Evolutionary conservation across 37 sponge, comb jelly and placozoan genomes (phyloP).

Genomic region (Agelas oroides): DNA sequence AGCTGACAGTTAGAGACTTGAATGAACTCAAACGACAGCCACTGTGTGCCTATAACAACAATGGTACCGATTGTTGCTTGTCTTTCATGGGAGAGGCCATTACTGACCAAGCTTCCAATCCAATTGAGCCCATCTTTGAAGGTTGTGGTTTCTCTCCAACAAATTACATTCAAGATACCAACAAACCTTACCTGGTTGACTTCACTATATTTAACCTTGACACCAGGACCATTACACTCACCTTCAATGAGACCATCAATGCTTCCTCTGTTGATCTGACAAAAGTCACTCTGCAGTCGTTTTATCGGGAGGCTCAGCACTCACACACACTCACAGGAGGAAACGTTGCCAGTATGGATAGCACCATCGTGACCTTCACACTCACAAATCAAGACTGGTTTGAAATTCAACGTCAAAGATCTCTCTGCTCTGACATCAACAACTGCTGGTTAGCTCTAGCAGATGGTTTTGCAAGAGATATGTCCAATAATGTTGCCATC

Average conservation of each 20-base stretch:
- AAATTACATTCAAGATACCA: slow-evolving; percentile 64
- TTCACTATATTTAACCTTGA: slow-evolving; percentile 82
- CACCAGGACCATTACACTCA: slow-evolving; percentile 54
- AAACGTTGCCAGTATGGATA: slow-evolving; percentile 33
- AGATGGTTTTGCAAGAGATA: slow-evolving; percentile 61
- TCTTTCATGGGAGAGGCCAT: slow-evolving; percentile 60
- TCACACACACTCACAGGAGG: slow-evolving; percentile 78
- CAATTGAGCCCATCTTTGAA: slow-evolving; percentile 75
- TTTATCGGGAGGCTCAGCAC: slow-evolving; percentile 65
- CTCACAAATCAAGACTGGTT: slow-evolving; percentile 66
- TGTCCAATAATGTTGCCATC: slow-evolving; percentile 66
- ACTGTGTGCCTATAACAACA: slow-evolving; percentile 67
- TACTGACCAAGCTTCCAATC: slow-evolving; percentile 72
- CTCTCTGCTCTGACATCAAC: slow-evolving; percentile 81
- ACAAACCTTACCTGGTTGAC: slow-evolving; percentile 60
- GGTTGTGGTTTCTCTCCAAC: slow-evolving; percentile 86
- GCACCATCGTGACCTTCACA: slow-evolving; percentile 49
- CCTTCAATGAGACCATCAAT: slow-evolving; percentile 90
- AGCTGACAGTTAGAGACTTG: slow-evolving; percentile 67
- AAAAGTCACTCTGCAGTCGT: slow-evolving; percentile 83
- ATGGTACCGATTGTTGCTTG: slow-evolving; percentile 81
- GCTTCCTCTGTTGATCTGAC: slow-evolving; percentile 66
- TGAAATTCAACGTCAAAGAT: slow-evolving; percentile 72
- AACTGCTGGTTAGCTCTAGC: slow-evolving; percentile 93
- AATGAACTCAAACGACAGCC: slow-evolving; percentile 86